Conservation (phyloP, 1,140 invertebrate genomes). For the Diachasma alloeum region DNA sequence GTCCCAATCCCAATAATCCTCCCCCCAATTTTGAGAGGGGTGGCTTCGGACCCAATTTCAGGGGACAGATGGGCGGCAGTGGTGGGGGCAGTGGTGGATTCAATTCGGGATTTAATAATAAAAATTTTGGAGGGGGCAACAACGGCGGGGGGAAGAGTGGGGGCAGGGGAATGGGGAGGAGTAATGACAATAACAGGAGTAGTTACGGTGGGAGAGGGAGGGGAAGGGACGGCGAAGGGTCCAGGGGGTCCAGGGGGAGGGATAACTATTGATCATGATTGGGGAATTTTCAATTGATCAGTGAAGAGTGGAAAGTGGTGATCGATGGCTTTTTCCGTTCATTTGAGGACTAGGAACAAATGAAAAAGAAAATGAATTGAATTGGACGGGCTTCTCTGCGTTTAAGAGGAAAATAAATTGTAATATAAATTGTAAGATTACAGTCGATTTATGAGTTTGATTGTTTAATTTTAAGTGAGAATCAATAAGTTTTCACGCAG, state of each 20-base stretch:
- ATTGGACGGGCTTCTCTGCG: background rate
- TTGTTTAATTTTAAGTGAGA: background rate
- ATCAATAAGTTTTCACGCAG: conserved; percentile 13
- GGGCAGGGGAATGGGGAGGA: conserved; percentile 45
- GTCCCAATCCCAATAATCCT: conserved; percentile 39
- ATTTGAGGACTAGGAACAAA: background rate
- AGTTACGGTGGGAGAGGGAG: conserved; percentile 53
- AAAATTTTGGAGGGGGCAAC: conserved; percentile 25
- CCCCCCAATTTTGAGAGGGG: conserved; percentile 54
- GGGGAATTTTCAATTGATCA: background rate
- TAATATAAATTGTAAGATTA: conserved; percentile 21
- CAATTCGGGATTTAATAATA: conserved; percentile 41
- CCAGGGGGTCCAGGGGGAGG: conserved; percentile 47
- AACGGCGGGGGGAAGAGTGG: conserved; percentile 9
- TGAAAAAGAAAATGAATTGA: background rate
- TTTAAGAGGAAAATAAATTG: background rate
- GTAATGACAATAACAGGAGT: conserved; percentile 53
- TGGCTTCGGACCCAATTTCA: conserved; percentile 53
- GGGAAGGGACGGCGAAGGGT: conserved; percentile 52
- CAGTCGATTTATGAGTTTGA: conserved; percentile 5
- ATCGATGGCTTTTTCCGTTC: background rate
- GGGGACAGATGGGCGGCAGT: conserved; percentile 38
- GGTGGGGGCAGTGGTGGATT: conserved; percentile 38
- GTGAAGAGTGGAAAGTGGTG: background rate
- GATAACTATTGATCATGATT: conserved; percentile 50